Percentiles rank a stretch among this genome's conserved stretches.
Conservation (phyloP, 1,140 invertebrate genomes). For the Helicoverpa armigera region DNA sequence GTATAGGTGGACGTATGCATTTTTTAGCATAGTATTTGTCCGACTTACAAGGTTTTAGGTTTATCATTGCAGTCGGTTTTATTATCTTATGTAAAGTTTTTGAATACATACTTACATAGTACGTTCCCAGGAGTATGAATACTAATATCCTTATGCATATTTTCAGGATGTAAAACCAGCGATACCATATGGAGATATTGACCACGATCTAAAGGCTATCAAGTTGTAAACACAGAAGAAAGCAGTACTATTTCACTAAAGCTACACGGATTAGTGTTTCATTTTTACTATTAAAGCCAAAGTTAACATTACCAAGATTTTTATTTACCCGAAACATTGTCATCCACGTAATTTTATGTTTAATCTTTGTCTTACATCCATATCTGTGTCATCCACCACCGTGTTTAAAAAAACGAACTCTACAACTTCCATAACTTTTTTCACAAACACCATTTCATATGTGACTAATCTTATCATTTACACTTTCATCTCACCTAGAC, state of each 20-base stretch:
- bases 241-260: background rate
- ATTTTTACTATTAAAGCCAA: slow-evolving; percentile 25
- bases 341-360: no score
- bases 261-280: background rate
- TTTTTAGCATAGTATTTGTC: no score
- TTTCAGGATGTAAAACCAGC: slow-evolving; percentile 78
- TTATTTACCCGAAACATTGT: background rate
- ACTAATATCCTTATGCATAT: slow-evolving; percentile 38
- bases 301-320: background rate
- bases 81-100: no score
- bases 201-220: background rate
- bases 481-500: slow-evolving; percentile 7
- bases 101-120: no score
- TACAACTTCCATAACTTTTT: background rate
- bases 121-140: background rate
- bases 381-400: background rate
- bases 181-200: slow-evolving; percentile 53
- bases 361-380: background rate
- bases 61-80: no score
- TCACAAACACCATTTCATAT: background rate
- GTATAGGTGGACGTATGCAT: no score
- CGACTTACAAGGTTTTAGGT: no score
- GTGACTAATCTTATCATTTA: background rate
- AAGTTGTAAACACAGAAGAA: background rate
- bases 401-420: no score